Percentiles rank a stretch among this genome's conserved stretches.
Evolutionary conservation across 2,888 invertebrate species (phyloP).

Genomic region (Drosophila imparisetae): DNA sequence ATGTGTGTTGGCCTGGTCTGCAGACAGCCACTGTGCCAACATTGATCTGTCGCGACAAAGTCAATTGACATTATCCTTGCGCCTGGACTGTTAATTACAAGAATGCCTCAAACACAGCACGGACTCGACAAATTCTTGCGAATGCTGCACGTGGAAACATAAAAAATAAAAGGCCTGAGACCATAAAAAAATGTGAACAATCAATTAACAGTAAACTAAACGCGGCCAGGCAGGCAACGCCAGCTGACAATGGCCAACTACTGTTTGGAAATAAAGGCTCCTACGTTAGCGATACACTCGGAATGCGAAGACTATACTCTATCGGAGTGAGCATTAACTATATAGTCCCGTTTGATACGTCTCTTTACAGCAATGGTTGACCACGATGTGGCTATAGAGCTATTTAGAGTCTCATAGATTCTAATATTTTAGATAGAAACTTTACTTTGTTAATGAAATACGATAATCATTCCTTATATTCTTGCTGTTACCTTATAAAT

Average conservation of each 20-base stretch:
- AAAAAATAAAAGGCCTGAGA: conserved; percentile 50
- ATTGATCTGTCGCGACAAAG: conserved; percentile 72
- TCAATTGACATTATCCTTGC: conserved; percentile 70
- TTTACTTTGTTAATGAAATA: not conserved
- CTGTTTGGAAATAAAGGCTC: conserved; percentile 53
- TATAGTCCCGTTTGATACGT: not conserved
- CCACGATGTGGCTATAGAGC: not conserved
- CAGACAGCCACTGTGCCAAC: conserved; percentile 51
- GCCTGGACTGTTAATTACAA: conserved; percentile 65
- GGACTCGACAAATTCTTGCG: conserved; percentile 66
- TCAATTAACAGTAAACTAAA: conserved; percentile 68
- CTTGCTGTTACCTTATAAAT: not conserved
- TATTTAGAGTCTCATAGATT: no score
- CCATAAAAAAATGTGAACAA: conserved; percentile 62
- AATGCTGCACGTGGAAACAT: conserved; percentile 7
- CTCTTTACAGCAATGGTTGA: not conserved
- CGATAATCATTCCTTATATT: not conserved
- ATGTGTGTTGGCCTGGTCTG: conserved; percentile 25
- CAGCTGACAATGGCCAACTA: conserved; percentile 68
- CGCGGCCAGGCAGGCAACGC: conserved; percentile 52
- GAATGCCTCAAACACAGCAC: conserved; percentile 46
- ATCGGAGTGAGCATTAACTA: not conserved
- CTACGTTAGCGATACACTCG: conserved; percentile 18
- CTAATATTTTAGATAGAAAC: not conserved
- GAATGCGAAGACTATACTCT: conserved; percentile 1